phyloP scores from a whole-genome alignment of 2,113 vertebrate species.

The Pycnonotus jocosus region DNA sequence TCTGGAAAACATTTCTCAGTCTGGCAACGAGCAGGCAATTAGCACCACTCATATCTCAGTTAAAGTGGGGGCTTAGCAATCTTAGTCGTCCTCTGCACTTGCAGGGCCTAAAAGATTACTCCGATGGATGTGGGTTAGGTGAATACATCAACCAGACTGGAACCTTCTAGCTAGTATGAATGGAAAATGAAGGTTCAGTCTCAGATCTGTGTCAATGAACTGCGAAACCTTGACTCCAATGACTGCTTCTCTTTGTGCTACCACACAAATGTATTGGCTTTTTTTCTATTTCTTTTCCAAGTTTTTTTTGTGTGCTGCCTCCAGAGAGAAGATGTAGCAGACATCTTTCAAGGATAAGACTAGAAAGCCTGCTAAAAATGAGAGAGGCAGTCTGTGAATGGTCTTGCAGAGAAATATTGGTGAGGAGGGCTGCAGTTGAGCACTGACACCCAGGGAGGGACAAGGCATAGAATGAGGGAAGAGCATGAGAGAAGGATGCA shows the following conservation, averaged over 20 bases:
- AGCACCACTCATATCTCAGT: background rate
- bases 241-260: background rate
- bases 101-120: background rate
- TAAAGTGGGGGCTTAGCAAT: background rate
- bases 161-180: background rate
- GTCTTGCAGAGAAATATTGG: background rate
- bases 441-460: background rate
- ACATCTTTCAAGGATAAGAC: background rate
- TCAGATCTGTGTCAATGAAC: background rate
- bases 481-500: background rate
- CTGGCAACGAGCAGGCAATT: background rate
- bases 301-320: background rate
- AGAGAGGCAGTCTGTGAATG: background rate
- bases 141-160: background rate
- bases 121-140: background rate
- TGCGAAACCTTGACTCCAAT: background rate
- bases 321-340: background rate
- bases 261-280: background rate
- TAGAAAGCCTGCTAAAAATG: background rate
- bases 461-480: no score
- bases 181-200: background rate
- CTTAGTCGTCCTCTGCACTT: background rate
- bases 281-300: background rate
- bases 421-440: background rate
- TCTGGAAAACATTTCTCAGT: constrained; percentile 4